These are phyloP conservation scores for Paraplagusia blochii DNA, from an alignment of 2,113 vertebrate genomes.

Conservation along the genomic window DNA sequence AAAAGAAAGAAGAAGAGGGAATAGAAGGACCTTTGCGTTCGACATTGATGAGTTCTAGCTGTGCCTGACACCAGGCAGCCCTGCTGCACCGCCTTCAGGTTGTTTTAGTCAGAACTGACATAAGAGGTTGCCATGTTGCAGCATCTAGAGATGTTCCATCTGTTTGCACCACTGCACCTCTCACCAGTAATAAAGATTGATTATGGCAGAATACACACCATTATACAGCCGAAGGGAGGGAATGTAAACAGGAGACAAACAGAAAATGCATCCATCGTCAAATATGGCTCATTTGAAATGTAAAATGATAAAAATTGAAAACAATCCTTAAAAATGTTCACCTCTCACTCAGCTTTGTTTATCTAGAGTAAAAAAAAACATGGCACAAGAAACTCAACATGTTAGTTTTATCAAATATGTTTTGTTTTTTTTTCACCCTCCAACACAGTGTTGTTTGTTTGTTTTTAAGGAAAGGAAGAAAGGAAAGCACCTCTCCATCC, in stretches of 20 bases:
- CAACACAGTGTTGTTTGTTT: too few species aligned
- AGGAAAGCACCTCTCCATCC: too few species aligned
- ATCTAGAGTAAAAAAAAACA: too few species aligned
- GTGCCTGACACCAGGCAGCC: conserved; percentile 62
- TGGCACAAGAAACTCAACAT: too few species aligned
- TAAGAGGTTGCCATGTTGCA: conserved; percentile 41
- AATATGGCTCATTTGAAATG: neutral
- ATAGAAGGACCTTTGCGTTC: conserved; percentile 9
- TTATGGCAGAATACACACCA: conserved; percentile 45
- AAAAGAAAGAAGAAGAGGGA: conserved; percentile 5
- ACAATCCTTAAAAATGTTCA: too few species aligned
- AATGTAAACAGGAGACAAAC: conserved; percentile 32
- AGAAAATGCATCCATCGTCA: conserved; percentile 4
- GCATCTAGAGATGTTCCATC: conserved; percentile 52
- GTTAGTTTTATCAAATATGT: too few species aligned
- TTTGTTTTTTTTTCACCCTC: too few species aligned
- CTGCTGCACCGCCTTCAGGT: conserved; percentile 49
- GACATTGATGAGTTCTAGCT: conserved; percentile 59
- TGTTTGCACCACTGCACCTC: conserved; percentile 40
- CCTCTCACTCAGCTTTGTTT: too few species aligned
- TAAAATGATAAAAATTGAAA: too few species aligned
- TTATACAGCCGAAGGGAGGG: conserved; percentile 27
- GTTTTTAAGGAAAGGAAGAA: too few species aligned
- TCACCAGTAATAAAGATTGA: conserved; percentile 47
- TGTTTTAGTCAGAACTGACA: conserved; percentile 71